These are phyloP conservation scores for Menidia beryllina DNA, from an alignment of 2,113 vertebrate genomes.

Conservation along the genomic window DNA sequence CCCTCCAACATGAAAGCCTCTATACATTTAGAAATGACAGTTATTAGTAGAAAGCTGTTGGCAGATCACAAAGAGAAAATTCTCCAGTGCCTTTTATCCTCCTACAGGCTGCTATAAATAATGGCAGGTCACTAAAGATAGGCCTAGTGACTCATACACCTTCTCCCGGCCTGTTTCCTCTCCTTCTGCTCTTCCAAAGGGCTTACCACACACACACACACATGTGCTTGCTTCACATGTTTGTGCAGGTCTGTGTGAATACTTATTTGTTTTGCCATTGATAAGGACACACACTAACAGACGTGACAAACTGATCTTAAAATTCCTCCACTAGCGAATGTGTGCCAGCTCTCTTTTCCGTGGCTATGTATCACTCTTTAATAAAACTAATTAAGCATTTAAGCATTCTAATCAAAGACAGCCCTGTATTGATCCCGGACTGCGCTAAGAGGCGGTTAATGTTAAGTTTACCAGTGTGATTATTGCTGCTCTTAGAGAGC, in stretches of 20 bases:
- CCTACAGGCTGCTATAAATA: constrained; percentile 66
- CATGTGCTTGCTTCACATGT: constrained; percentile 3
- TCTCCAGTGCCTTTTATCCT: constrained; percentile 65
- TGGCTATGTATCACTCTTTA: constrained; percentile 32
- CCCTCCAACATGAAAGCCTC: constrained; percentile 51
- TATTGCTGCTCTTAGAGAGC: constrained; percentile 63
- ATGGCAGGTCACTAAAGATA: constrained; percentile 76
- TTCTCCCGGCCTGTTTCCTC: constrained; percentile 61
- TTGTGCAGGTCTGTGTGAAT: background rate
- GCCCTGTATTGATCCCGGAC: constrained; percentile 56
- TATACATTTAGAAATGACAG: constrained; percentile 67
- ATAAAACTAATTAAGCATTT: constrained; percentile 72
- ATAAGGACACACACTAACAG: constrained; percentile 15
- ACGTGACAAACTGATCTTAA: constrained; percentile 15
- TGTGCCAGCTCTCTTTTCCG: constrained; percentile 20
- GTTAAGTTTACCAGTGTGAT: constrained; percentile 61
- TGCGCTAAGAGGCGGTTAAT: constrained; percentile 20
- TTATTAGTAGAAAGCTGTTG: constrained; percentile 69
- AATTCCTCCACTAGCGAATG: constrained; percentile 14
- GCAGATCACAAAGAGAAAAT: constrained; percentile 71
- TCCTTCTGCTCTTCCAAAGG: constrained; percentile 48
- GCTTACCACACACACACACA: constrained; percentile 19
- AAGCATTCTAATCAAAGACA: constrained; percentile 69
- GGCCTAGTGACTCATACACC: constrained; percentile 66
- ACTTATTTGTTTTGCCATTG: background rate